These are phyloP conservation scores for Ceratosolen solmsi DNA, from an alignment of 1,140 invertebrate species.

Conservation along the genomic window DNA sequence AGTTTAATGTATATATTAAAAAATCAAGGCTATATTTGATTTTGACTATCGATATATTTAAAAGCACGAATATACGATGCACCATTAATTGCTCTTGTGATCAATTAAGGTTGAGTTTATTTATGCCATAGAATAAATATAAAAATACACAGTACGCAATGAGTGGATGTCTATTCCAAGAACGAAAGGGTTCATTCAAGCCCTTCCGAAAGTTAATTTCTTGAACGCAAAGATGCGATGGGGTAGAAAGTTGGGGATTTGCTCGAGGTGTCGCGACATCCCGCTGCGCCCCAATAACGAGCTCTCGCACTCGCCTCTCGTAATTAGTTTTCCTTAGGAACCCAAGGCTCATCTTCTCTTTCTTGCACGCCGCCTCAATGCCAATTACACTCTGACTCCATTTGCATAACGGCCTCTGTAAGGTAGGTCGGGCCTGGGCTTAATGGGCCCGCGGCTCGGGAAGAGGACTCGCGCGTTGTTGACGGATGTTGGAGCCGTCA, in stretches of 20 bases:
- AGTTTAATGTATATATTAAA: constrained; percentile 13
- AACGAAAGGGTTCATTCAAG: constrained; percentile 8
- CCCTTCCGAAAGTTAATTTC: constrained; percentile 31
- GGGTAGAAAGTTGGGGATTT: constrained; percentile 21
- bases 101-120: constrained; percentile 37
- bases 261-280: constrained; percentile 66
- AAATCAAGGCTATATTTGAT: not conserved
- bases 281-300: constrained; percentile 66
- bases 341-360: not conserved
- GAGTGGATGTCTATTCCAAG: constrained; percentile 8
- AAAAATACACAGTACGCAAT: not conserved
- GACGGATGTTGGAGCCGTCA: constrained; percentile 67
- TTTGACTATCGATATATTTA: constrained; percentile 7
- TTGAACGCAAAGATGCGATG: not conserved
- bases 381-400: constrained; percentile 67
- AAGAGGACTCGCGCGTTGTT: constrained; percentile 44
- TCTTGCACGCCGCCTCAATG: constrained; percentile 58
- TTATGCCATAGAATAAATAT: constrained; percentile 25
- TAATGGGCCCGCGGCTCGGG: constrained; percentile 18
- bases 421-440: constrained; percentile 47
- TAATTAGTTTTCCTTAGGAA: constrained; percentile 60
- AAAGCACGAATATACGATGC: not conserved
- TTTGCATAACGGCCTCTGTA: constrained; percentile 68
- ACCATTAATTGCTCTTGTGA: constrained; percentile 27
- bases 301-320: constrained; percentile 57